phyloP scores from a whole-genome alignment of 2,797 vertebrate genomes.

The Gastrophryne carolinensis region DNA sequence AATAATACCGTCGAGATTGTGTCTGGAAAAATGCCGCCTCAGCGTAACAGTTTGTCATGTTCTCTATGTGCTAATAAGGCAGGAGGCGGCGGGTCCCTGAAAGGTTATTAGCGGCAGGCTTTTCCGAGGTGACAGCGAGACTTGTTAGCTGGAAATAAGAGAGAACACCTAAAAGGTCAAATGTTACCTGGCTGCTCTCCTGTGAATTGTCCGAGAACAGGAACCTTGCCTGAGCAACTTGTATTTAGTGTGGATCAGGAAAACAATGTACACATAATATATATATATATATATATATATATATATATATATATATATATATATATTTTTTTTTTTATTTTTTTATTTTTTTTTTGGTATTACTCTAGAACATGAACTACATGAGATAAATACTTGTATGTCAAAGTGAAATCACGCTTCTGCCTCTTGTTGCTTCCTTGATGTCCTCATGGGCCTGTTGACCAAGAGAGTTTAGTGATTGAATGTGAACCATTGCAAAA shows the following conservation, averaged over 20 bases:
- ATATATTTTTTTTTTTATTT: no score
- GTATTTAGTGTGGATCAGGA: no score
- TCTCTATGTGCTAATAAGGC: slow-evolving; percentile 30
- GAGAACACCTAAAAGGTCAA: slow-evolving; percentile 22
- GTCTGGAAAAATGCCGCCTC: slow-evolving; percentile 16
- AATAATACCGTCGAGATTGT: slow-evolving; percentile 12
- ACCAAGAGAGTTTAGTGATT: no score
- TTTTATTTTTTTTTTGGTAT: no score
- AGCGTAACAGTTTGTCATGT: slow-evolving; percentile 32
- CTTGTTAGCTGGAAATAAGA: slow-evolving; percentile 22
- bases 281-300: background rate
- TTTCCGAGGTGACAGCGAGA: slow-evolving; percentile 5
- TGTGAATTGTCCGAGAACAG: background rate
- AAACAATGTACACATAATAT: background rate
- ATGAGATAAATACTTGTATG: no score
- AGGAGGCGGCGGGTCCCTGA: slow-evolving; percentile 1
- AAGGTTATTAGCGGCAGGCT: slow-evolving; percentile 27
- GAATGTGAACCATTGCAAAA: no score
- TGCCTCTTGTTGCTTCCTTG: no score
- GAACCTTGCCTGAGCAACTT: no score
- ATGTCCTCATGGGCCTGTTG: no score
- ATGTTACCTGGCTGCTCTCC: background rate
- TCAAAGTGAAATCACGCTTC: no score
- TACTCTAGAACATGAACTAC: no score
- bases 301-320: no score